Base-by-base conservation (phyloP, 2,797 vertebrate species). In the Pangasius krempfi region DNA sequence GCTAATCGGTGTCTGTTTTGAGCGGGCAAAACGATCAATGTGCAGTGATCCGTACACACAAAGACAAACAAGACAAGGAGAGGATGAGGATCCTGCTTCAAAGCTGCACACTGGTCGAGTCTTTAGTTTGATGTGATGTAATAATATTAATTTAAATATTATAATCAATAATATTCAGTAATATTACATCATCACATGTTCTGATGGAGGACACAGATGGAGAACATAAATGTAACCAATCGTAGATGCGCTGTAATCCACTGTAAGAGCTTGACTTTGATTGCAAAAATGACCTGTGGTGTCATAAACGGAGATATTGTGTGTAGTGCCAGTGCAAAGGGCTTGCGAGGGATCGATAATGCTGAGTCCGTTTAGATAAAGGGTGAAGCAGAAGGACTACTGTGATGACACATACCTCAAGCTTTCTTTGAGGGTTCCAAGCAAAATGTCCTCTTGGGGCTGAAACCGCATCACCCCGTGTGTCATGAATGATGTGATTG, bases 181-280 rank as follows among this genome's bases (percentile, higher is more conserved):
- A 75, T 73, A 72, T 82, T 73, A 73, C 44, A 64, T 6, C 82
- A 79, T 85, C 73, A 47, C 18, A 27, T 86, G 83, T 62, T 58
- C 85, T 37, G 64, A 64, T 68, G 85, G 84, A 86, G 54, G 68
- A 87, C 47, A 88, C 47, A 47, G 64, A 64, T 68, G 85, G 84
- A 83, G 54, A 62, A 86, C 47, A 88, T 64, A 58, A 66, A 82
- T 58, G 56, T 88, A 60, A 87, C 79, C 84, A 89, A 50, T 82
- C 33, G 44, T 87, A 86, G 64, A 86, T 86, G 79, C 54, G 27
- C 73, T 87, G 86, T 91, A 83, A 87, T 89, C 84, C 86, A 90
- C 64, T 82, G 66, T 70, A 88, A 54, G 40, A 89, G 72, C 73
- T 87, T 84, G 37, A 87, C 62, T 56, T 47, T 87, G 58, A 76